phyloP scores from a whole-genome alignment of 2,888 invertebrate genomes.

The Coleophora flavipennella region DNA sequence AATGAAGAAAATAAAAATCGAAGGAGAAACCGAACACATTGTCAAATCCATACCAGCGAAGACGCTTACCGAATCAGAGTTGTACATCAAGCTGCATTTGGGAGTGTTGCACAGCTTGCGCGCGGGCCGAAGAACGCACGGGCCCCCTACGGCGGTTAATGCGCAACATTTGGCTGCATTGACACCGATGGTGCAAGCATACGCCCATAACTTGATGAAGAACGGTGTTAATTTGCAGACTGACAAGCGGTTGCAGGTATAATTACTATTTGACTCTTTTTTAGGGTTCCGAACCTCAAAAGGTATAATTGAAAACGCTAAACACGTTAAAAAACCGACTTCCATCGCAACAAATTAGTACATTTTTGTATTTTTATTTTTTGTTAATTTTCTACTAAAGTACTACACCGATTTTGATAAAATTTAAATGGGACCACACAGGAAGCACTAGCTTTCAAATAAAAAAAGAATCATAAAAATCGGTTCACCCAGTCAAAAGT shows the following conservation, averaged over 20 bases:
- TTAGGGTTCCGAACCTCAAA: too few species aligned
- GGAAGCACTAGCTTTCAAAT: too few species aligned
- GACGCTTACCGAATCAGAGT: slow-evolving; percentile 38
- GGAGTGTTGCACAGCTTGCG: slow-evolving; percentile 77
- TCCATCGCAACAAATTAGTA: too few species aligned
- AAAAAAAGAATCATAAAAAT: too few species aligned
- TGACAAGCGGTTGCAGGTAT: slow-evolving; percentile 55
- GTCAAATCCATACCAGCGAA: slow-evolving; percentile 30
- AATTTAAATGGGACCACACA: too few species aligned
- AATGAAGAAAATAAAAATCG: slow-evolving; percentile 55
- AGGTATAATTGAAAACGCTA: too few species aligned
- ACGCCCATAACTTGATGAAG: slow-evolving; percentile 43
- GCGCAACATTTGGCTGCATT: slow-evolving; percentile 74
- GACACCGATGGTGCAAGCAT: slow-evolving; percentile 54
- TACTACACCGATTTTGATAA: too few species aligned
- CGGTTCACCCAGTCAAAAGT: too few species aligned
- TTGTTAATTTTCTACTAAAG: too few species aligned
- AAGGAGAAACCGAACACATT: slow-evolving; percentile 35
- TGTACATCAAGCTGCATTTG: slow-evolving; percentile 79
- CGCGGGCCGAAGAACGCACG: slow-evolving; percentile 57
- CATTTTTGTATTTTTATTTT: too few species aligned
- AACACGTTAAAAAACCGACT: too few species aligned
- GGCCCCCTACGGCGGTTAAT: slow-evolving; percentile 75
- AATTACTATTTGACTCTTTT: too few species aligned
- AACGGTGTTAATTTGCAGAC: slow-evolving; percentile 43